Percentiles rank a stretch among this genome's conserved stretches.
Conservation (phyloP, 2,888 invertebrate species). For the Euzophera pinguis region DNA sequence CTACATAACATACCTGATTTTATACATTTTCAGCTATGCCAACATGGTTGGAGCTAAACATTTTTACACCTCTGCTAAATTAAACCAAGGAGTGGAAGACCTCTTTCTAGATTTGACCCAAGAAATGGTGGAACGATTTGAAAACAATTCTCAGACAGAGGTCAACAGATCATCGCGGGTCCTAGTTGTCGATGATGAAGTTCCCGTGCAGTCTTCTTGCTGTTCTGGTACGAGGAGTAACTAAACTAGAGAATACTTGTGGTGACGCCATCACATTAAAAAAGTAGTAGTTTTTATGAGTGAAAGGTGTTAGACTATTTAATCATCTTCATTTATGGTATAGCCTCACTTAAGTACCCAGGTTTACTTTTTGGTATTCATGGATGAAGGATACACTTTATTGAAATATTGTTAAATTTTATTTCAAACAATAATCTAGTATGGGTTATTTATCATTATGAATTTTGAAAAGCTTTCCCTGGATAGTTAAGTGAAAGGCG, state of each 20-base stretch:
- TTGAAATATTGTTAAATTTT: too few relatives aligned
- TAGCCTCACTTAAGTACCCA: too few relatives aligned
- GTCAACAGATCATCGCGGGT: slow-evolving; percentile 51
- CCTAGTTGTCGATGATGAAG: slow-evolving; percentile 67
- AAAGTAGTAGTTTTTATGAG: not conserved
- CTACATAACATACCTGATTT: too few relatives aligned
- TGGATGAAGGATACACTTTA: too few relatives aligned
- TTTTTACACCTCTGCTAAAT: slow-evolving; percentile 95
- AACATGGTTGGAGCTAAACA: slow-evolving; percentile 94
- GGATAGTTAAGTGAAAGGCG: too few relatives aligned
- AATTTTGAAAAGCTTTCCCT: too few relatives aligned
- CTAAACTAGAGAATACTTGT: slow-evolving; percentile 17
- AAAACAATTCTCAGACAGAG: slow-evolving; percentile 45
- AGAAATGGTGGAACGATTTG: slow-evolving; percentile 82
- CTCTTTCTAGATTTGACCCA: slow-evolving; percentile 91
- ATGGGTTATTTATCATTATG: too few relatives aligned
- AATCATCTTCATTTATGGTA: too few relatives aligned
- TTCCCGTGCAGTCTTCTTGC: slow-evolving; percentile 51
- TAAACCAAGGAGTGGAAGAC: slow-evolving; percentile 94
- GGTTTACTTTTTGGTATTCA: too few relatives aligned
- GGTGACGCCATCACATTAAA: not conserved
- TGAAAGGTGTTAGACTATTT: too few relatives aligned
- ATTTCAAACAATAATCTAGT: too few relatives aligned
- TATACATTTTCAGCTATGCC: slow-evolving; percentile 90
- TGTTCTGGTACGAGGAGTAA: slow-evolving; percentile 51